Evolutionary conservation across 2,113 vertebrate genomes (phyloP).

Genomic region (Pitta sordida): DNA sequence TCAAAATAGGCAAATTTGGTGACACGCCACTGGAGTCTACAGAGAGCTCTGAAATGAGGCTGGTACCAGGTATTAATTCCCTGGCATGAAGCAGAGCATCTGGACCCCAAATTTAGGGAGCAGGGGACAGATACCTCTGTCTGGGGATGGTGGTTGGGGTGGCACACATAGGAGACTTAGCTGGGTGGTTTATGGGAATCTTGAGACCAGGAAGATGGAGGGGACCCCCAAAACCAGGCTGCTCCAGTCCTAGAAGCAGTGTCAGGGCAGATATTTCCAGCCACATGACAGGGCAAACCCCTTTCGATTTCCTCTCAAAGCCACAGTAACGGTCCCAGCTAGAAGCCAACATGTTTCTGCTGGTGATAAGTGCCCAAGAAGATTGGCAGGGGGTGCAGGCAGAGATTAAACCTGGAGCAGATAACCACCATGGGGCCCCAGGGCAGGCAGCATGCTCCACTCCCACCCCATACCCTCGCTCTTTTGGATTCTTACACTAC

Average conservation of each 20-base stretch:
- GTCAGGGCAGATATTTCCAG: background rate
- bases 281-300: background rate
- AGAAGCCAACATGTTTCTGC: constrained; percentile 8
- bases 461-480: rapidly evolving
- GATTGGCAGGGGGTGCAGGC: background rate
- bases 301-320: constrained; percentile 17
- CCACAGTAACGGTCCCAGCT: constrained; percentile 59
- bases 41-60: background rate
- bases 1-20: background rate
- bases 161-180: background rate
- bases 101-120: background rate
- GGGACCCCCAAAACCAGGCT: background rate
- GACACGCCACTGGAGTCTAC: background rate
- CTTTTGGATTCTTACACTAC: rapidly evolving
- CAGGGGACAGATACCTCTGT: background rate
- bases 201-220: background rate
- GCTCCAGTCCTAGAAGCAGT: rapidly evolving
- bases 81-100: background rate
- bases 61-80: background rate
- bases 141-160: background rate
- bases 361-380: constrained; percentile 16
- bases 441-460: background rate
- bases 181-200: background rate
- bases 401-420: constrained; percentile 15
- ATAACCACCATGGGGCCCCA: background rate